These are phyloP conservation scores for Pollenia amentaria DNA, from an alignment of 2,888 invertebrate genomes.

Conservation along the genomic window DNA sequence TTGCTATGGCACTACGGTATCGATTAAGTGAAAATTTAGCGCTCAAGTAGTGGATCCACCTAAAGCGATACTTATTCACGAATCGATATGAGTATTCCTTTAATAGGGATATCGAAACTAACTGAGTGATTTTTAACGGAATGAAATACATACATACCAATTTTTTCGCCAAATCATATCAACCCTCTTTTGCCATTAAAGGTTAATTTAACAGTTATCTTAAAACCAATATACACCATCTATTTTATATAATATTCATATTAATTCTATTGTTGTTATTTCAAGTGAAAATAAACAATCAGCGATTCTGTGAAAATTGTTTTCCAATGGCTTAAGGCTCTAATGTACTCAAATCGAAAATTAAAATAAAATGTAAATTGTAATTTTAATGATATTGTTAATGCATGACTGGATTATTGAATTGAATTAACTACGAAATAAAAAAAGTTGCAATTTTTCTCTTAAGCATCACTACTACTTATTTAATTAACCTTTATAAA, in stretches of 20 bases:
- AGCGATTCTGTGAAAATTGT: slow-evolving; percentile 11
- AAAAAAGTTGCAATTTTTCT: not conserved
- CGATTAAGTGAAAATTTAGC: no score
- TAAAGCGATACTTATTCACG: no score
- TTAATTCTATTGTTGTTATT: not conserved
- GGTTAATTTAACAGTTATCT: not conserved
- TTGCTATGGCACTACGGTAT: no score
- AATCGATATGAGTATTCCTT: no score
- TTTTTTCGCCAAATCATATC: no score
- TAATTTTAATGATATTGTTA: slow-evolving; percentile 42
- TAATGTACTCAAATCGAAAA: slow-evolving; percentile 43
- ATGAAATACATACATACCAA: no score
- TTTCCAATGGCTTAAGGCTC: slow-evolving; percentile 37
- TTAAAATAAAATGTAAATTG: slow-evolving; percentile 49
- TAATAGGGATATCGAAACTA: no score
- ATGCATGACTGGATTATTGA: slow-evolving; percentile 48
- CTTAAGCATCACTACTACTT: not conserved
- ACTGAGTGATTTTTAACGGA: no score
- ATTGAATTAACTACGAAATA: slow-evolving; percentile 1
- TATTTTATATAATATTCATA: not conserved
- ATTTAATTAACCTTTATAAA: slow-evolving; percentile 30
- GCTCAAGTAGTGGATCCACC: no score
- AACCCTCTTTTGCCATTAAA: not conserved
- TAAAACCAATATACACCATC: not conserved
- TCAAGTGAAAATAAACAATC: slow-evolving; percentile 1